Percentiles rank a stretch among this genome's conserved stretches.
Evolutionary conservation across 2,888 invertebrate genomes (phyloP).

Genomic region (Pelosia muscerda): DNA sequence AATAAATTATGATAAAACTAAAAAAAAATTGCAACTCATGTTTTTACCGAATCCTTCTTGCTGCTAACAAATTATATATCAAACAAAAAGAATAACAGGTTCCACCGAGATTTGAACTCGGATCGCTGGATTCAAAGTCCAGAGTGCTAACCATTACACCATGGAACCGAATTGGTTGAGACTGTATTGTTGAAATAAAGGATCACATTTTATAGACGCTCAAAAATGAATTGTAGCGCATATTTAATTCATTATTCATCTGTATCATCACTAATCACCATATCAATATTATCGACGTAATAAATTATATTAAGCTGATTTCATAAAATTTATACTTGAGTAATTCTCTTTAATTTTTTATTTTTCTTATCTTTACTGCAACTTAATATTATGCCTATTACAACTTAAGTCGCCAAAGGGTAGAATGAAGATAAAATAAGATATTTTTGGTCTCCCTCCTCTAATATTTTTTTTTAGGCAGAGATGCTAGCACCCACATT

Average conservation of each 20-base stretch:
- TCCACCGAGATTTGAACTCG: constrained; percentile 94
- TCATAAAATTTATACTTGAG: too few species aligned
- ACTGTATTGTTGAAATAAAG: constrained; percentile 10
- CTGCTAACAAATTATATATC: neutral
- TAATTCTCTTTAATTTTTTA: too few species aligned
- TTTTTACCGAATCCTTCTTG: neutral
- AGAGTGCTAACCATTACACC: constrained; percentile 94
- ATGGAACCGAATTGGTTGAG: constrained; percentile 85
- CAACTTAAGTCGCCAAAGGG: too few species aligned
- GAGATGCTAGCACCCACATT: too few species aligned
- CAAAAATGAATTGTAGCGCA: neutral
- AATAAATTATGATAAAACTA: neutral
- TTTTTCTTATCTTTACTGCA: neutral
- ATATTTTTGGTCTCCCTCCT: too few species aligned
- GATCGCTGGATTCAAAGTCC: constrained; percentile 95
- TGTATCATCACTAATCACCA: too few species aligned
- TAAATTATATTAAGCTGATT: neutral
- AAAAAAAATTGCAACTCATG: too few species aligned
- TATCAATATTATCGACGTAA: neutral
- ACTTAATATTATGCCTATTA: too few species aligned
- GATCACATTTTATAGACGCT: neutral
- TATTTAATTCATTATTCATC: neutral
- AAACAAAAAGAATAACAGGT: constrained; percentile 70
- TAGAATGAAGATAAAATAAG: too few species aligned
- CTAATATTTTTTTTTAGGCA: too few species aligned